Evolutionary conservation across 2,888 invertebrate genomes (phyloP), one percentile per base, ranked within the genome.

Genomic region (Sclerodermus sp.): DNA sequence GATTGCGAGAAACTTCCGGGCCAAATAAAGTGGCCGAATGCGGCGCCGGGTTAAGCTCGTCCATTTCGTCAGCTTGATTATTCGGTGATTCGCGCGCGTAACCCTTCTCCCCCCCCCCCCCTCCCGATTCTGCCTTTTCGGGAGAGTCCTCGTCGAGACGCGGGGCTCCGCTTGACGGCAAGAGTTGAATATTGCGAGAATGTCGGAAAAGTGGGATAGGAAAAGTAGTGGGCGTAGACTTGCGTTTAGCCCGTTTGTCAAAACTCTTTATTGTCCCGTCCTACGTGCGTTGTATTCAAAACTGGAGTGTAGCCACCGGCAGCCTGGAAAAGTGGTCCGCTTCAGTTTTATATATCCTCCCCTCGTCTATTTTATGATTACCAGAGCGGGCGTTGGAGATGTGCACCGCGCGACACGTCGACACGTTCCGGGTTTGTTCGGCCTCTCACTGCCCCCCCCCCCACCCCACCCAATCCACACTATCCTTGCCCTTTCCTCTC

Each of bases 211-310:
- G 39, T 4, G 12, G 18, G 17, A 10, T 12, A 39, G 4, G 14
- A 14, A 39, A 12, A 39, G 39, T 13, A 18, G 51, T 41, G 43
- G 23, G 39, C 47, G 44, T 23, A 23, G 3, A 37, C 44, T 17
- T 61, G 53, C 56, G 64, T 57, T 56, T 57, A 54, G 58, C 57
- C 62, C 70, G 72, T 76, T 75, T 75, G 73, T 76, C 73, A 75
- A 74, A 76, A 71, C 67, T 71, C 71, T 74, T 76, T 73, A 76
- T 76, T 70, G 74, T n/a, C n/a, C 68, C 66, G 60, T 61, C 58
- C 64, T 64, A 58, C 53, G 57, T 51, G 57, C 66, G 63, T 61
- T 70, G 66, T 70, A 73, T 73, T 72, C 72, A 73, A 71, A 72
- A 64, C 67, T 60, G 51, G 50, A 57, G 57, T 61, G 57, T 60